Evolutionary conservation across 2,888 invertebrate species (phyloP).

Genomic region (Cinara cedri): DNA sequence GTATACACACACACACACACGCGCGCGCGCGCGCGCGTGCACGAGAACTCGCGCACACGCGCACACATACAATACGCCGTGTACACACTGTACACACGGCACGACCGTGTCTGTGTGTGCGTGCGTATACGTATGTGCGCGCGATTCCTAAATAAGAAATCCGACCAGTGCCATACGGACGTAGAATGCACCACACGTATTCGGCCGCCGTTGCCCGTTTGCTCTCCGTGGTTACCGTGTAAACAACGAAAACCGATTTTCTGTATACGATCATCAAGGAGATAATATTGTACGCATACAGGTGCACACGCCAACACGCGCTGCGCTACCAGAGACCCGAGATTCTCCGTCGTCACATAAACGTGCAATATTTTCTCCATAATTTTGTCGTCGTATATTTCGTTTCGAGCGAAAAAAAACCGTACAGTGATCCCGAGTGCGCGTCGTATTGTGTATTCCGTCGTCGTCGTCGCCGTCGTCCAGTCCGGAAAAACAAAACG

Average conservation of each 20-base stretch:
- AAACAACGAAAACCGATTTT: constrained; percentile 36
- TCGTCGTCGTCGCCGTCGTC: constrained; percentile 9
- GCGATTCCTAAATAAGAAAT: constrained; percentile 56
- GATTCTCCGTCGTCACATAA: too few species aligned
- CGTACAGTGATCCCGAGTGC: background rate
- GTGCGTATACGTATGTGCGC: constrained; percentile 18
- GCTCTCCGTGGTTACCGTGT: constrained; percentile 44
- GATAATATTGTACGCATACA: background rate
- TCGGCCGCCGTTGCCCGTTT: constrained; percentile 36
- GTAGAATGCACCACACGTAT: constrained; percentile 56
- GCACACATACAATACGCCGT: background rate
- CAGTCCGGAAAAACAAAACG: background rate
- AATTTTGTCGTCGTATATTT: too few species aligned
- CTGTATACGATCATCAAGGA: background rate
- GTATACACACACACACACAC: background rate
- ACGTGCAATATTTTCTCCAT: too few species aligned
- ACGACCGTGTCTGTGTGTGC: background rate
- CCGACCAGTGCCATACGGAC: constrained; percentile 57
- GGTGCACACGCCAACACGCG: background rate
- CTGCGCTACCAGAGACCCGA: too few species aligned
- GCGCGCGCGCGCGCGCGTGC: background rate
- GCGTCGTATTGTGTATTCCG: background rate
- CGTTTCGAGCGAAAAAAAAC: background rate
- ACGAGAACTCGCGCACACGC: background rate
- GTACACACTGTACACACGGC: background rate